Evolutionary conservation across 2,888 invertebrate genomes (phyloP), one percentile per base, ranked within the genome.

Genomic region (Clivina fossor): DNA sequence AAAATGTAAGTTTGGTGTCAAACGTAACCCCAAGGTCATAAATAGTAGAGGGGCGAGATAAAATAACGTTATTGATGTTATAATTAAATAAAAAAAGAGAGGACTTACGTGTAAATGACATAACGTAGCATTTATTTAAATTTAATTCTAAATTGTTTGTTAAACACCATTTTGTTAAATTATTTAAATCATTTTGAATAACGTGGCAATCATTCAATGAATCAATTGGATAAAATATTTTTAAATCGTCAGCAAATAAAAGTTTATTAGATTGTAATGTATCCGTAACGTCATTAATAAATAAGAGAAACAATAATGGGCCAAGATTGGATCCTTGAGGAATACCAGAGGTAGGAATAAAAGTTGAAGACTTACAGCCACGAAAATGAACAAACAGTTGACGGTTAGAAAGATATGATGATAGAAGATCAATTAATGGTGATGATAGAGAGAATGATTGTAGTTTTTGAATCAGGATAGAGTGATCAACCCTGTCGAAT

Each of bases 281-380:
- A 9, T n/a, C 9, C 4, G 3, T 37, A 7, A 37, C 15, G 37
- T 37, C 37, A 37, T n/a, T 37, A 3, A 37, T 37, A 13, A 37
- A 37, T 13, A 37, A 2, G 15, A 37, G 18, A 13, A 13, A 37
- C 11, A 33, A 13, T 11, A 33, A 13, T 4, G 5, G 33, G 4
- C 19, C 37, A 13, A 37, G 13, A n/a, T 37, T 37, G 9, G 15
- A 37, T 5, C 37, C 37, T 37, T 37, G 37, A 5, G 37, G 37
- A 5, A 37, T 18, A 3, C 37, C 11, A 3, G 37, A 37, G 2
- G 37, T 37, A 3, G 37, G 16, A n/a, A 37, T 13, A 15, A 37
- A 37, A 8, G 37, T 2, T 3, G 3, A 8, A 3, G 37, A 37
- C 15, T 4, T 37, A 13, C 9, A 9, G 2, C 13, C 37, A 2